Evolutionary conservation across 2,888 invertebrate species (phyloP).

Genomic region (Coecobrya sp.): DNA sequence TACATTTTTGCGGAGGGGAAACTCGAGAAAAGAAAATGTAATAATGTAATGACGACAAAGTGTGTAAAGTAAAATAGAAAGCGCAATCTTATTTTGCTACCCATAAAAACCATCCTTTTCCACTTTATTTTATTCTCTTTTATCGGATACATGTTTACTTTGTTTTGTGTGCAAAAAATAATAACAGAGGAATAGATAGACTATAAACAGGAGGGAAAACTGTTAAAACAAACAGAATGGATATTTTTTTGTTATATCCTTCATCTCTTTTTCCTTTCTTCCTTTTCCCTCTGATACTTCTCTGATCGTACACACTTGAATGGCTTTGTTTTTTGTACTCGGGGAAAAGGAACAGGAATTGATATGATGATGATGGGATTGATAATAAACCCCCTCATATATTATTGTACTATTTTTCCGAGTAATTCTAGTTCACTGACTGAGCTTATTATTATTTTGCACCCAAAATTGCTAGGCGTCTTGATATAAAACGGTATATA

Average conservation of each 20-base stretch:
- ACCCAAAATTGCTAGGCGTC: neutral
- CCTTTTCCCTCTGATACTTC: neutral
- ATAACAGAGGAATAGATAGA: neutral
- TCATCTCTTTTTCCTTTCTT: neutral
- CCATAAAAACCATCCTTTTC: conserved; percentile 4
- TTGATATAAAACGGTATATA: neutral
- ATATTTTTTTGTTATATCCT: neutral
- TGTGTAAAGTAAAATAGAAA: conserved; percentile 17
- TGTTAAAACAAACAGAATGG: neutral
- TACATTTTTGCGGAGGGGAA: neutral
- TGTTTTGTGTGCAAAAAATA: conserved; percentile 22
- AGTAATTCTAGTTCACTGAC: conserved; percentile 19
- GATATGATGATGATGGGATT: conserved; percentile 42
- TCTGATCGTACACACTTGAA: neutral
- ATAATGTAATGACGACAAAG: conserved; percentile 21
- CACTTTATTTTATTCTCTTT: neutral
- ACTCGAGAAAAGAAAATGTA: conserved; percentile 11
- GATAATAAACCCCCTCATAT: neutral
- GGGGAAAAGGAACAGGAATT: neutral
- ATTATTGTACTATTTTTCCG: neutral
- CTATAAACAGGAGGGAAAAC: neutral
- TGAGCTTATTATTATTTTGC: neutral
- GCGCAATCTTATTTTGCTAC: neutral
- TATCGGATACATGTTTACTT: too few relatives aligned
- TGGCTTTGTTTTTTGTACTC: neutral